Evolutionary conservation across 2,797 vertebrate genomes (phyloP).

Genomic region (Mycteria americana): DNA sequence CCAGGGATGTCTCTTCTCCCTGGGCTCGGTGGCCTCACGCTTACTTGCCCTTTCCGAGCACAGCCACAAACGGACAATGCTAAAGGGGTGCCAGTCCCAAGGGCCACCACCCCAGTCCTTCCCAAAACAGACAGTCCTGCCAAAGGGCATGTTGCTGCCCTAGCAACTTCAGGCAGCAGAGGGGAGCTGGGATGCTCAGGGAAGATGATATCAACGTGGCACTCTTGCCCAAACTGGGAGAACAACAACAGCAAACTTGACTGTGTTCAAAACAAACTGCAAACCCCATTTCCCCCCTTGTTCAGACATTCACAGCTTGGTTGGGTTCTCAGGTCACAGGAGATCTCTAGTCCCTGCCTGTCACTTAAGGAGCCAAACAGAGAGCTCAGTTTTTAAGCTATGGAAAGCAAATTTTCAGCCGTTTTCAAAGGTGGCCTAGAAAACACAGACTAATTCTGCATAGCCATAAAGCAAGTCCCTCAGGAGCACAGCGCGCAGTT

Average conservation of each 20-base stretch:
- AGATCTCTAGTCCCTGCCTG: neutral
- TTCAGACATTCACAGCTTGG: neutral
- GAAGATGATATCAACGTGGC: neutral
- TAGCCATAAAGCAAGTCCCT: neutral
- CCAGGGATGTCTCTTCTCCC: neutral
- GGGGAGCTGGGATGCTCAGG: neutral
- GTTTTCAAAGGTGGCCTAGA: conserved; percentile 34
- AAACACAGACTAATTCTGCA: conserved; percentile 37
- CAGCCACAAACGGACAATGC: neutral
- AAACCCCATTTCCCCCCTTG: neutral
- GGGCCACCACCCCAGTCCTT: neutral
- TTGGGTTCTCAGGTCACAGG: neutral
- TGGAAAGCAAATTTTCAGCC: neutral
- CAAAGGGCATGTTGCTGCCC: neutral
- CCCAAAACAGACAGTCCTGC: neutral
- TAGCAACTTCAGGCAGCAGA: neutral
- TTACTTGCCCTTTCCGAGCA: neutral
- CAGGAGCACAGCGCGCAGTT: neutral
- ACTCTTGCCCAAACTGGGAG: neutral
- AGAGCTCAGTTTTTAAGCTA: conserved; percentile 28
- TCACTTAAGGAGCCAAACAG: neutral
- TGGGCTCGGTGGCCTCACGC: fast-evolving
- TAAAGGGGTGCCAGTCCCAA: neutral
- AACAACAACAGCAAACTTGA: neutral
- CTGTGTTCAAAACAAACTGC: neutral